Percentiles rank a stretch among this genome's conserved stretches.
Evolutionary conservation across 2,797 vertebrate genomes (phyloP).

Genomic region (Sciurus vulgaris): DNA sequence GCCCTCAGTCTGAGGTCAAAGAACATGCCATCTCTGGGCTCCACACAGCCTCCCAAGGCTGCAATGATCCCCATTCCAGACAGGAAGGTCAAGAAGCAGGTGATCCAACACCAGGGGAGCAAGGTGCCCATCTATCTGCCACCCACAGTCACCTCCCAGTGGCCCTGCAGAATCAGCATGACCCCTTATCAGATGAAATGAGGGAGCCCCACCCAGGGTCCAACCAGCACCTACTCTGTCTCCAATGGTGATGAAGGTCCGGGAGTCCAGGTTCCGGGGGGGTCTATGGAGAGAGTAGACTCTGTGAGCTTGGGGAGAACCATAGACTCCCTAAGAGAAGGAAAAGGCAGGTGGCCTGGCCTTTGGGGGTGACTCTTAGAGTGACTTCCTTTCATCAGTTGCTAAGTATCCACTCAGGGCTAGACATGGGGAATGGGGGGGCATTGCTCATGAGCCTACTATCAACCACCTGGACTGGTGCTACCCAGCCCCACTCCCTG

Average conservation of each 20-base stretch:
- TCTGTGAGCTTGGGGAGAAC: neutral
- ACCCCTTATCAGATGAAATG: no score
- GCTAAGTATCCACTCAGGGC: no score
- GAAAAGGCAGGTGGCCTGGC: neutral
- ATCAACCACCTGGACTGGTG: no score
- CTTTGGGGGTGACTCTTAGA: no score
- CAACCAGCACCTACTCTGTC: slow-evolving; percentile 85
- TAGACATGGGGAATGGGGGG: no score
- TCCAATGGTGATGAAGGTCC: slow-evolving; percentile 90
- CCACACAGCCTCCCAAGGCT: neutral
- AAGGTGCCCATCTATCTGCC: neutral
- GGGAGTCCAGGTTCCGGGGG: slow-evolving; percentile 90
- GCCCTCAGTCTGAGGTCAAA: neutral
- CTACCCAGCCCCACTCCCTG: neutral
- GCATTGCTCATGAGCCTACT: no score
- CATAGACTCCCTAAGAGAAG: neutral
- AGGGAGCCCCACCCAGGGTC: no score
- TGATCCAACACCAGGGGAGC: neutral
- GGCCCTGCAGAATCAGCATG: neutral
- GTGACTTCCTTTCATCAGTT: neutral
- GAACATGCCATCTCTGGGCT: neutral
- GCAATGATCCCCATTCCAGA: neutral
- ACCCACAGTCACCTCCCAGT: neutral
- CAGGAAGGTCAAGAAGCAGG: neutral
- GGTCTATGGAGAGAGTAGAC: slow-evolving; percentile 82